Conservation (phyloP, 2,113 vertebrate genomes). For the Pteronura brasiliensis region DNA sequence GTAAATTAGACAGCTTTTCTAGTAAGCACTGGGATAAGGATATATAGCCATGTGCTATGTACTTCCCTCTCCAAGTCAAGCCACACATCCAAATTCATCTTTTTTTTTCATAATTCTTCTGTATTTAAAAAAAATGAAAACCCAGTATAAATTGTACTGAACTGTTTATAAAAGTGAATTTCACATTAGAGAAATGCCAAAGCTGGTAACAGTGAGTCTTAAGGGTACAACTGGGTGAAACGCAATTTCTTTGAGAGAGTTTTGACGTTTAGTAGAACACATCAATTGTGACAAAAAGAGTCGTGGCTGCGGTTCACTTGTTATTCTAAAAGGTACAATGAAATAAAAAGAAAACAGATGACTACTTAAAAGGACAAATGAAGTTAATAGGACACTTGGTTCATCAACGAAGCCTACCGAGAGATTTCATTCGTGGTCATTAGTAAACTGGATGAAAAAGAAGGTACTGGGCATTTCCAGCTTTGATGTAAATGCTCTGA, state of each 20-base stretch:
- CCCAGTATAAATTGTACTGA: neutral
- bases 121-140: neutral
- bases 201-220: neutral
- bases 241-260: neutral
- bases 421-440: neutral
- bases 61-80: neutral
- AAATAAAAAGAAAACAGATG: neutral
- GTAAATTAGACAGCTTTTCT: neutral
- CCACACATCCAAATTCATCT: neutral
- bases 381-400: neutral
- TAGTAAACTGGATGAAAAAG: neutral
- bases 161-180: slow-evolving; percentile 41
- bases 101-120: neutral
- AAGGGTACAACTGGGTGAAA: neutral
- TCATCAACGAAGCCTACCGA: neutral
- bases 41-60: neutral
- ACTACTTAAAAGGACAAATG: neutral
- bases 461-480: neutral
- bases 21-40: neutral
- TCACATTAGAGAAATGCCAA: slow-evolving; percentile 1
- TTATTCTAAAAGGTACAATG: neutral
- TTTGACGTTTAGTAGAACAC: neutral
- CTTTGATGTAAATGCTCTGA: neutral
- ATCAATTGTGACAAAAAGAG: neutral
- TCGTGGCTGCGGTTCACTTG: neutral